phyloP scores from a whole-genome alignment of 2,888 invertebrate genomes.

The Alloscopus bannaensis region DNA sequence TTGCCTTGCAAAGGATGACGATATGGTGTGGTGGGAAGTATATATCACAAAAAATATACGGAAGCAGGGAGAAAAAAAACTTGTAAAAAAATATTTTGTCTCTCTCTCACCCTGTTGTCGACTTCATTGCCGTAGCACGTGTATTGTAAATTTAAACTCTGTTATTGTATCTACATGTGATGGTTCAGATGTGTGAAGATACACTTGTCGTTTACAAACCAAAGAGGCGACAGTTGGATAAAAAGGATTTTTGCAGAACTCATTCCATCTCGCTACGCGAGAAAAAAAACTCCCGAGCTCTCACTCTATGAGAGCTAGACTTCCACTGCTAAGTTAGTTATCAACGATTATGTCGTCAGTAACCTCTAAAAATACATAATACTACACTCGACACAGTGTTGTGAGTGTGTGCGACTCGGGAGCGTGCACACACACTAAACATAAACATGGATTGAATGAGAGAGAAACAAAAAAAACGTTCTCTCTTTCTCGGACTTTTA shows the following conservation, averaged over 20 bases:
- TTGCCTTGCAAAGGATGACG: no score
- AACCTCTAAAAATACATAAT: conserved; percentile 30
- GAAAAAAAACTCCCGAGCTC: no score
- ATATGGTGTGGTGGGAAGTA: no score
- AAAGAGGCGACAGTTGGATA: conserved; percentile 44
- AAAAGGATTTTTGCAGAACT: conserved; percentile 23
- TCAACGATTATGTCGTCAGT: neutral
- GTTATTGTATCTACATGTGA: conserved; percentile 34
- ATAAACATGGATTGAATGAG: conserved; percentile 15
- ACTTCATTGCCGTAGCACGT: no score
- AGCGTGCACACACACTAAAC: neutral
- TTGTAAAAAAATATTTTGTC: neutral
- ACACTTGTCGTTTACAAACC: conserved; percentile 2
- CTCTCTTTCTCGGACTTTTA: neutral
- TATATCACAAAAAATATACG: neutral
- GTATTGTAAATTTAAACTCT: conserved; percentile 40
- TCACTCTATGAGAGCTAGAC: neutral
- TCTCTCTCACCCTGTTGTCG: conserved; percentile 7
- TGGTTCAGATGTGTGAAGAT: neutral
- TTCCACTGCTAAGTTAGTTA: neutral
- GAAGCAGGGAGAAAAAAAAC: neutral
- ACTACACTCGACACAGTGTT: neutral
- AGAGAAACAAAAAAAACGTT: neutral
- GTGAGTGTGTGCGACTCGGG: neutral
- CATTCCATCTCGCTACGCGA: neutral